These are phyloP conservation scores for Gorsachius magnificus DNA, from an alignment of 2,797 vertebrate species.

Conservation along the genomic window DNA sequence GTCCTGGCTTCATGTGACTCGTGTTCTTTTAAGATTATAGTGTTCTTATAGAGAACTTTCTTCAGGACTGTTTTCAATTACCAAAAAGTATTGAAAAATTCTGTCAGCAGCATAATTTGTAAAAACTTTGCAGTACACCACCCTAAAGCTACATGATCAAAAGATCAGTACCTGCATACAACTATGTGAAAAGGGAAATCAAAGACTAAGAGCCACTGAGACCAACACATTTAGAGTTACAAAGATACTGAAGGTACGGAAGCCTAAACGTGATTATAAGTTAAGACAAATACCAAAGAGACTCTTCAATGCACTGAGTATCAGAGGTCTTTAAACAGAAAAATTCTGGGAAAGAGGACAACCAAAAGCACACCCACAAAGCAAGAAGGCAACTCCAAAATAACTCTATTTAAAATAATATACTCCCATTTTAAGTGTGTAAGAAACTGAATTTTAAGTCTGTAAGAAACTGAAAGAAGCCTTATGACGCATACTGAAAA, in stretches of 20 bases:
- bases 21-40: background rate
- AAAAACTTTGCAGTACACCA: background rate
- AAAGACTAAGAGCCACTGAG: background rate
- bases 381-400: background rate
- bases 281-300: background rate
- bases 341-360: background rate
- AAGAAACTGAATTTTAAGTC: too few relatives aligned
- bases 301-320: background rate
- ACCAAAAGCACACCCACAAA: background rate
- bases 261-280: background rate
- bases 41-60: background rate
- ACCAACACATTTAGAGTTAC: background rate
- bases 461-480: background rate
- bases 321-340: background rate
- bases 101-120: background rate
- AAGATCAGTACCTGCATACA: background rate
- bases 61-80: background rate
- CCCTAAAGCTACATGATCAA: background rate
- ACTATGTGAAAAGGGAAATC: background rate
- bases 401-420: background rate
- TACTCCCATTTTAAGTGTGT: background rate
- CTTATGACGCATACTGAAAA: background rate
- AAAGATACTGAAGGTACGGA: background rate
- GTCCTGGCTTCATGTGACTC: background rate
- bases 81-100: background rate